Conservation (phyloP, 1,140 invertebrate species). For the Calosoma granatense region DNA sequence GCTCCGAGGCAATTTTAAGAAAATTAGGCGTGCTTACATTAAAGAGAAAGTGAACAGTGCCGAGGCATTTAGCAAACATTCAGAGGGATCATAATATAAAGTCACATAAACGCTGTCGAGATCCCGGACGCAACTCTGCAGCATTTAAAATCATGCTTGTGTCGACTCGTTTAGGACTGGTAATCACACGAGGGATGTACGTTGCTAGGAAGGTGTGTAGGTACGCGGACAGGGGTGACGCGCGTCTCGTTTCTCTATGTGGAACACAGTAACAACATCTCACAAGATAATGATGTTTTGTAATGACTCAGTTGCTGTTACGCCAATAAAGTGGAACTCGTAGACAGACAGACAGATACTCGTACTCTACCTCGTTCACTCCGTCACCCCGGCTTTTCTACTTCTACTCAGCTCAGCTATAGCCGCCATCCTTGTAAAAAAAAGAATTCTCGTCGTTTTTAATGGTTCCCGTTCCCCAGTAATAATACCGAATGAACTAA, state of each 20-base stretch:
- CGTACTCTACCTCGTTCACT: not conserved
- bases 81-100: slow-evolving; percentile 7
- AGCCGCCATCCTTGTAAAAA: not conserved
- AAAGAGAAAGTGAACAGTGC: not conserved
- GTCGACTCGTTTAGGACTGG: not conserved
- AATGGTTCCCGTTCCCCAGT: not conserved
- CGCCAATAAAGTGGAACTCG: not conserved
- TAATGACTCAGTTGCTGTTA: slow-evolving; percentile 4
- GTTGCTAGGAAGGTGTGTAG: too few relatives aligned
- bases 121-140: not conserved
- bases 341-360: not conserved
- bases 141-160: slow-evolving; percentile 7
- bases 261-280: not conserved
- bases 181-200: not conserved
- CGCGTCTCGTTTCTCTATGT: too few relatives aligned
- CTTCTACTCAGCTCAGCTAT: too few relatives aligned
- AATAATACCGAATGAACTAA: not conserved
- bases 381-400: too few relatives aligned
- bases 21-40: not conserved
- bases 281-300: slow-evolving; percentile 3
- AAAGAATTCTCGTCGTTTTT: not conserved
- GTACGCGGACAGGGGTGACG: too few relatives aligned
- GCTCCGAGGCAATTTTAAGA: not conserved
- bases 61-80: slow-evolving; percentile 2
- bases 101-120: not conserved